These are phyloP conservation scores for Corticium candelabrum DNA, from an alignment of 37 sponge, comb jelly and placozoan species.

Conservation along the genomic window DNA sequence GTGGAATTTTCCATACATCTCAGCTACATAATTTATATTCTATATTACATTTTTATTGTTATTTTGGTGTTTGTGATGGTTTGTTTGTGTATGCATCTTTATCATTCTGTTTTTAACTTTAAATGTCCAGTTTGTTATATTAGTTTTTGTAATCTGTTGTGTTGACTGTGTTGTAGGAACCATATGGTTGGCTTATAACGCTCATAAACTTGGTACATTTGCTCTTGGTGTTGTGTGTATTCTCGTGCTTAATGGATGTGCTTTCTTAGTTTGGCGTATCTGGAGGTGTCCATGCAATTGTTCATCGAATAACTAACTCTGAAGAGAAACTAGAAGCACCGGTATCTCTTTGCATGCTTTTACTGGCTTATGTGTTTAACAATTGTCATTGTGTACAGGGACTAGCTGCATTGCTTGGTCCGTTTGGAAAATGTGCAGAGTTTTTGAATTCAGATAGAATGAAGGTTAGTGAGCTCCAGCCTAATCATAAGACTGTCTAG, in stretches of 20 bases:
- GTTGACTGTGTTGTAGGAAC: not conserved
- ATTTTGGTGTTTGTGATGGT: no score
- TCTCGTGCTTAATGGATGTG: not conserved
- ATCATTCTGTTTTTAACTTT: no score
- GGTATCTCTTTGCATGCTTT: no score
- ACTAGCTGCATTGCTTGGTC: not conserved
- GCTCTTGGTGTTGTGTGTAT: not conserved
- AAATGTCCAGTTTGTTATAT: no score
- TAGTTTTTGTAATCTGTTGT: not conserved
- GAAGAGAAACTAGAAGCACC: no score
- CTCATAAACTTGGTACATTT: not conserved
- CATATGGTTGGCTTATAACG: not conserved
- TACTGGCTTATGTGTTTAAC: no score
- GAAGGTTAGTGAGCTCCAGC: no score
- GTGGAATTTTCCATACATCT: no score
- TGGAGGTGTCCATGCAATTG: not conserved
- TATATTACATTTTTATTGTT: no score
- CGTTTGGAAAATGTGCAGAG: not conserved
- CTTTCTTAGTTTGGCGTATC: not conserved
- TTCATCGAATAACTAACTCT: not conserved
- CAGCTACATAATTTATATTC: no score
- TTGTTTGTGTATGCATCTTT: no score
- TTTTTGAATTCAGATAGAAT: not conserved
- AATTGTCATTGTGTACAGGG: no score
- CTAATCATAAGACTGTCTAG: not conserved